Conservation (phyloP, 2,888 invertebrate genomes). For the Unio delphinus region DNA sequence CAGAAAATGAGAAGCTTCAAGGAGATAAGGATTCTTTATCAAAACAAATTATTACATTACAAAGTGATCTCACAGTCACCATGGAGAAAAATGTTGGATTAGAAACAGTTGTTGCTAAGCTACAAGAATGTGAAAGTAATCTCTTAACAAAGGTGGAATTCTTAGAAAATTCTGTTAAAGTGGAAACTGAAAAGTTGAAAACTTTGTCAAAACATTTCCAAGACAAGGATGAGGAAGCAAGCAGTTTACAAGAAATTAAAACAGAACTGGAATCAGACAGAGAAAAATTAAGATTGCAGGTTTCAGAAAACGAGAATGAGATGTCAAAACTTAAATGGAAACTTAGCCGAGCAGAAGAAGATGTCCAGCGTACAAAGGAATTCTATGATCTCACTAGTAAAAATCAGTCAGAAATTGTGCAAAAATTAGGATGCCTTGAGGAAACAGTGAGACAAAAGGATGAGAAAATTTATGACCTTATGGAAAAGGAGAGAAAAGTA, state of each 20-base stretch:
- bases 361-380: conserved; percentile 28
- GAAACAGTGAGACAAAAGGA: conserved; percentile 25
- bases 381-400: conserved; percentile 29
- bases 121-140: conserved; percentile 18
- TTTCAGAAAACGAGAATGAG: conserved; percentile 36
- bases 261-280: conserved; percentile 13
- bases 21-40: background rate
- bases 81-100: conserved; percentile 15
- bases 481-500: conserved; percentile 5
- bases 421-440: conserved; percentile 27
- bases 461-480: conserved; percentile 23
- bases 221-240: conserved; percentile 14
- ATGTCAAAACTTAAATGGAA: conserved; percentile 26
- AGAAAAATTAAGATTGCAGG: conserved; percentile 22
- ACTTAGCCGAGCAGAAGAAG: conserved; percentile 18
- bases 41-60: too few relatives aligned
- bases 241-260: conserved; percentile 13
- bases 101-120: conserved; percentile 14
- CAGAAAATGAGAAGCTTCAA: conserved; percentile 5
- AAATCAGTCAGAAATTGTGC: conserved; percentile 32
- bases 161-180: background rate
- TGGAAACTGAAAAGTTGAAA: conserved; percentile 5
- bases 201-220: conserved; percentile 24
- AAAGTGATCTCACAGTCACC: too few relatives aligned
- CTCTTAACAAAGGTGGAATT: too few relatives aligned